These are phyloP conservation scores for Megaustenia siamemsis DNA, from an alignment of 2,888 invertebrate genomes.

Conservation along the genomic window DNA sequence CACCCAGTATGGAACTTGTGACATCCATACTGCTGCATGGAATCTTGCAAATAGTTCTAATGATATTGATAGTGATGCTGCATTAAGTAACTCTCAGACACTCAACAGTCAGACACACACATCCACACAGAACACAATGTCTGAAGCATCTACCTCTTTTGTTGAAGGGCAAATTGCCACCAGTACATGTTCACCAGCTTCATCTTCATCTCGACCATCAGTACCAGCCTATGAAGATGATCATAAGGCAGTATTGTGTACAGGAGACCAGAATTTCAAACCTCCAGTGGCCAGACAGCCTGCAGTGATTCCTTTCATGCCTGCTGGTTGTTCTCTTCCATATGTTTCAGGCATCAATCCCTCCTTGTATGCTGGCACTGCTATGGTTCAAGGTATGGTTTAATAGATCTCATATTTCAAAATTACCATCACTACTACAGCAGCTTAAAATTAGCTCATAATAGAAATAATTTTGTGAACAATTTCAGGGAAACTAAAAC, in stretches of 20 bases:
- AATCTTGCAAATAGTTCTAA: not conserved
- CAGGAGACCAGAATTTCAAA: constrained; percentile 48
- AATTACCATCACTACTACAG: not conserved
- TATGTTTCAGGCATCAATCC: constrained; percentile 34
- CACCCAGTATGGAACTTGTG: not conserved
- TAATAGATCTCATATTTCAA: not conserved
- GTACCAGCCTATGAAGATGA: not conserved
- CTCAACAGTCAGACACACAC: not conserved
- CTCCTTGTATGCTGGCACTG: constrained; percentile 40
- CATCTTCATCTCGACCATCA: not conserved
- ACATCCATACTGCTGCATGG: not conserved
- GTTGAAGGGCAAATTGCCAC: not conserved
- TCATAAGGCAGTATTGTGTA: constrained; percentile 42
- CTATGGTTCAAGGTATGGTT: constrained; percentile 42
- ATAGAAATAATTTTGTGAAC: too few species aligned
- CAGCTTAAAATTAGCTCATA: too few species aligned
- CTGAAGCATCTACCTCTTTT: not conserved
- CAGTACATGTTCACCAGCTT: not conserved
- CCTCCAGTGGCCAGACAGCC: constrained; percentile 32
- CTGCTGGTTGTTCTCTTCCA: constrained; percentile 2
- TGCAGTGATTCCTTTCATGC: constrained; percentile 26
- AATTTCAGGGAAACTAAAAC: too few species aligned
- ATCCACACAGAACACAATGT: constrained; percentile 16
- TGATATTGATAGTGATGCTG: not conserved
- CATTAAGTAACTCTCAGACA: not conserved